These are phyloP conservation scores for human DNA, from an alignment of 2,113 vertebrate species.

Conservation along the genomic window GRCh38 chr12:89761001-89761500, in stretches of 20 bases:
- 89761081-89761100: neutral
- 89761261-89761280: neutral
- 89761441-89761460: neutral
- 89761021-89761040: neutral
- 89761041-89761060: neutral
- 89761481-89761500: neutral
- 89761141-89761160: neutral
- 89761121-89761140: constrained; percentile 4
- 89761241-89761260: neutral
- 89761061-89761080: constrained; percentile 15
- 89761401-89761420: neutral
- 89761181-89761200: neutral
- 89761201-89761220: constrained; percentile 1
- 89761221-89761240: neutral
- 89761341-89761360: neutral
- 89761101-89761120: constrained; percentile 25
- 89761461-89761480: neutral
- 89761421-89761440: neutral
- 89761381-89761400: constrained; percentile 3
- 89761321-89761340: neutral
- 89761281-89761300: constrained; percentile 18
- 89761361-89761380: neutral
- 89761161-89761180: constrained; percentile 22
- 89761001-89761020: constrained; percentile 44
- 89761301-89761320: neutral